Evolutionary conservation across 2,888 invertebrate species (phyloP), one percentile per base, ranked within the genome.

Genomic region (Fissipunctia ypsillon): DNA sequence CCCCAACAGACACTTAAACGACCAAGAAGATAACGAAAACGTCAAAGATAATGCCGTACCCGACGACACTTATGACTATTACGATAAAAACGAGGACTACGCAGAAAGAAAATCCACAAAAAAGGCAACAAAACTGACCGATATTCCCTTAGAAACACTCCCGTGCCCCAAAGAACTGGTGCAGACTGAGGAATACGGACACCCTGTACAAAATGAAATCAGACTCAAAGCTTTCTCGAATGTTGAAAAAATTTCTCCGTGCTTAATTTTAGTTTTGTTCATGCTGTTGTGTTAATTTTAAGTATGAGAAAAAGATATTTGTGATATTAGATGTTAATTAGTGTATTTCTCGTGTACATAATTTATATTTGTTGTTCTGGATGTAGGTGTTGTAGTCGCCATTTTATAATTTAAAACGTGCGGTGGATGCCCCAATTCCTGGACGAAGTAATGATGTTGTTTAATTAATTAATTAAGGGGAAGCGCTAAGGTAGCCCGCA

Each of bases 121-220:
- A 77, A 94, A 92, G 84, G 93, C 94, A 16, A 93, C 92, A 59
- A 95, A 93, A 85, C 90, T 96, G 45, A 91, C 91, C 57, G 94
- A 96, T 78, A 93, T 96, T 69, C 95, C 96, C 1, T 54, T 95
- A 59, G 94, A 95, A 73, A 88, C 90, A n/a, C 91, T 96, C 9
- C 95, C 96, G 2, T 96, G 96, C 87, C 95, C 96, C 0, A 95
- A 96, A 84, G 96, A 96, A 84, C 86, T 96, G 67, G 93, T 93
- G 91, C 94, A 93, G 73, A 92, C 94, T 12, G 93, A 95, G 79
- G 96, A 95, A 63, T 95, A 95, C 82, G 95, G 95, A 19, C 95
- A 95, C 77, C 96, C 96, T 2, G 93, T 96, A 54, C 96, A 95
- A 81, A 96, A 96, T 81, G 96, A 96, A 87, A 96, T 96, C 75